A percentile compares a stretch with the other conserved stretches of the same genome.
phyloP scores from a whole-genome alignment of 2,888 invertebrate species.

The Temnothorax unifasciatus region DNA sequence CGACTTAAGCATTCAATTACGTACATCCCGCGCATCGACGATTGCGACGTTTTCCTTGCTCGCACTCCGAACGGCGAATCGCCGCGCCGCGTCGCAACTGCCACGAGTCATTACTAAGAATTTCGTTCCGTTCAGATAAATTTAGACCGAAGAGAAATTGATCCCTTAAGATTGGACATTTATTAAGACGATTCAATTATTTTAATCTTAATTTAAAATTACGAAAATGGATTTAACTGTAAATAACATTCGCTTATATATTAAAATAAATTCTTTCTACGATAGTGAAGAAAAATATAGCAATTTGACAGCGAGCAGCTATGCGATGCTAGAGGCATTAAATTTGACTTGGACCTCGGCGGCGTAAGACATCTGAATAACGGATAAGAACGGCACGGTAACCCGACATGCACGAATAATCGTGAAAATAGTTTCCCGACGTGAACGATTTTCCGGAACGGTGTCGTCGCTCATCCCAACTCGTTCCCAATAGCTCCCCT shows the following conservation, averaged over 20 bases:
- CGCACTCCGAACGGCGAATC: not conserved
- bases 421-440: slow-evolving; percentile 24
- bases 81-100: slow-evolving; percentile 4
- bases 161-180: not conserved
- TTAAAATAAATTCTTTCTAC: not conserved
- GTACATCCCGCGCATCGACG: slow-evolving; percentile 49
- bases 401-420: slow-evolving; percentile 42
- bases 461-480: slow-evolving; percentile 14
- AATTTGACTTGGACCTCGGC: not conserved
- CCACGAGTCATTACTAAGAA: slow-evolving; percentile 27
- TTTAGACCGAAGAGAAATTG: slow-evolving; percentile 16
- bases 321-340: not conserved
- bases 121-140: slow-evolving; percentile 22
- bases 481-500: slow-evolving; percentile 7
- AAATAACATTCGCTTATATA: not conserved
- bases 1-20: slow-evolving; percentile 64
- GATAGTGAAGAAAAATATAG: not conserved
- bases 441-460: slow-evolving; percentile 21
- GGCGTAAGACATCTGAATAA: slow-evolving; percentile 3
- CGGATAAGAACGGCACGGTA: not conserved
- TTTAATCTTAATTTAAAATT: not conserved
- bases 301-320: not conserved
- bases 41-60: slow-evolving; percentile 32
- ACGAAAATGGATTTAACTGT: not conserved
- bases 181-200: not conserved